phyloP scores from a whole-genome alignment of 2,797 vertebrate species.

The Melanogrammus aeglefinus region DNA sequence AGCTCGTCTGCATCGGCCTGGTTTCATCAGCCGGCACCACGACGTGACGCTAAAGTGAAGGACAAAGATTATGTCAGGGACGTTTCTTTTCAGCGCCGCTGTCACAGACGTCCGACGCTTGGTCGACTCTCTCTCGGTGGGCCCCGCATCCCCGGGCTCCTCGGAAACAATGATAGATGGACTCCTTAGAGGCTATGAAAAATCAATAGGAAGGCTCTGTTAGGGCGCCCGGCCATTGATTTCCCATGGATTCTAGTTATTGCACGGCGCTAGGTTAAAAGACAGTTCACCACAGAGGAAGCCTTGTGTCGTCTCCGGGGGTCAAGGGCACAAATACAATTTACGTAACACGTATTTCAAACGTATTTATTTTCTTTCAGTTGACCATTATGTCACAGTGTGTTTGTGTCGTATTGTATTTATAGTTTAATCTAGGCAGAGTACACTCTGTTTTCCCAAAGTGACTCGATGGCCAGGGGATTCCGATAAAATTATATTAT shows the following conservation, averaged over 20 bases:
- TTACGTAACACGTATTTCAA: too few species aligned
- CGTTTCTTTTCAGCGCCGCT: slow-evolving; percentile 44
- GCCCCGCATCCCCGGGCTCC: slow-evolving; percentile 6
- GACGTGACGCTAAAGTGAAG: slow-evolving; percentile 50
- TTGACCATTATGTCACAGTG: neutral
- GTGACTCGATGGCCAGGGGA: neutral
- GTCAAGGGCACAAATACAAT: too few species aligned
- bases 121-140: neutral
- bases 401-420: neutral
- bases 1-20: neutral
- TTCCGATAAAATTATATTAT: neutral
- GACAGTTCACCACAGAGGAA: too few species aligned
- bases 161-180: slow-evolving; percentile 54
- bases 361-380: neutral
- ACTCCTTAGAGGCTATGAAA: slow-evolving; percentile 62
- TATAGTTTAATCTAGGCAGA: neutral
- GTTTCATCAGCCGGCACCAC: slow-evolving; percentile 29
- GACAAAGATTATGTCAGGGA: slow-evolving; percentile 43
- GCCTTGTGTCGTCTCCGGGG: too few species aligned
- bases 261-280: slow-evolving; percentile 10
- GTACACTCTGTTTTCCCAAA: neutral
- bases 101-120: slow-evolving; percentile 32
- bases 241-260: slow-evolving; percentile 46
- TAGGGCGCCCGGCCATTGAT: slow-evolving; percentile 54
- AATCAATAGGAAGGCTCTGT: slow-evolving; percentile 59